Evolutionary conservation across 2,113 vertebrate species (phyloP).

Genomic region (Dromaius novaehollandiae): DNA sequence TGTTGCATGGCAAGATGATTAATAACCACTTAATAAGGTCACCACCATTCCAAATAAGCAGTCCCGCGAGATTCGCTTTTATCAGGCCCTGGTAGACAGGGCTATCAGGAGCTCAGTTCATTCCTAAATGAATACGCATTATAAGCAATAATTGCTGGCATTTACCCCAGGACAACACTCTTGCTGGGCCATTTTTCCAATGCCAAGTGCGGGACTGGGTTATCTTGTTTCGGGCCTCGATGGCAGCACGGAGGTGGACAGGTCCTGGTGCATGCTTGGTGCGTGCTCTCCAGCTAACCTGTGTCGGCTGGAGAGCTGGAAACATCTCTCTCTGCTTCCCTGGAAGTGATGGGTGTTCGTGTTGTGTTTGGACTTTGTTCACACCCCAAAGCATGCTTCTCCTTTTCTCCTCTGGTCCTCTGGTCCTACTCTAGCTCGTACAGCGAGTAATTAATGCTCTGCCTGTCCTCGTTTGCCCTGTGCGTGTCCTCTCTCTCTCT

Average conservation of each 20-base stretch:
- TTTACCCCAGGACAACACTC: constrained; percentile 33
- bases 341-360: background rate
- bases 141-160: background rate
- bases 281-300: background rate
- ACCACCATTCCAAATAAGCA: constrained; percentile 23
- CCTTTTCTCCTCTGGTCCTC: background rate
- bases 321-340: background rate
- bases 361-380: background rate
- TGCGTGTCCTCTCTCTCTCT: background rate
- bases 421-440: background rate
- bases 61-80: background rate
- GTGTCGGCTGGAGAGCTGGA: background rate
- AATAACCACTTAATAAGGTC: constrained; percentile 22
- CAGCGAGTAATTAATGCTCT: background rate
- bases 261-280: accelerated
- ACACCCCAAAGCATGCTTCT: background rate
- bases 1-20: background rate
- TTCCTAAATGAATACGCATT: constrained; percentile 52
- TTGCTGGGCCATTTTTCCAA: background rate
- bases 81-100: constrained; percentile 47
- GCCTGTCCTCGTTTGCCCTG: background rate
- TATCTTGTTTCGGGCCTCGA: background rate
- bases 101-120: constrained; percentile 31
- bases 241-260: accelerated
- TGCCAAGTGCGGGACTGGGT: background rate